These are phyloP conservation scores for Phalacrocorax brasilianus DNA, from an alignment of 2,113 vertebrate genomes.

Conservation along the genomic window DNA sequence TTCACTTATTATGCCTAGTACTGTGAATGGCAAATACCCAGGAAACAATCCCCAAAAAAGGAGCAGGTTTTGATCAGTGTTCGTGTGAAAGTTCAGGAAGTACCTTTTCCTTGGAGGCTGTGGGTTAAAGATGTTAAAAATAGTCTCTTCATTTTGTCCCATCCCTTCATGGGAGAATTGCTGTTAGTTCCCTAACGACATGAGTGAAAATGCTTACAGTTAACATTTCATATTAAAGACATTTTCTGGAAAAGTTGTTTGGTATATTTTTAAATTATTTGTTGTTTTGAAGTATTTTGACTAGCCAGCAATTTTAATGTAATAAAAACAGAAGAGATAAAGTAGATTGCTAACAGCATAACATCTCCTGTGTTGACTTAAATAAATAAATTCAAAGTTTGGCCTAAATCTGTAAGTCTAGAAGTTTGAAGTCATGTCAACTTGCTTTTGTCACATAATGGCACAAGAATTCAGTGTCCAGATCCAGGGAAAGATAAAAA, in stretches of 20 bases:
- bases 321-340: neutral
- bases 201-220: neutral
- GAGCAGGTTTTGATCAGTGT: neutral
- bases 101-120: accelerated
- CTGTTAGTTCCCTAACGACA: neutral
- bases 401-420: neutral
- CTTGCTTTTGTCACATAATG: neutral
- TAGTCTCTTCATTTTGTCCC: neutral
- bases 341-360: neutral
- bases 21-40: neutral
- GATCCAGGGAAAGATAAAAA: neutral
- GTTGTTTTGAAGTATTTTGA: neutral
- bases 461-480: neutral
- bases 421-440: neutral
- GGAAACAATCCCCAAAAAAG: neutral
- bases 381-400: neutral
- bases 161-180: neutral
- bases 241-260: neutral
- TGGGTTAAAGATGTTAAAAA: neutral
- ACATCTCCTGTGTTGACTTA: neutral
- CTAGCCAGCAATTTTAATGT: neutral
- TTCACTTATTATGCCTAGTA: neutral
- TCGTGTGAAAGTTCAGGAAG: neutral
- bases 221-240: neutral
- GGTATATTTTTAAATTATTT: neutral